Conservation (phyloP, 2,113 vertebrate genomes). For the Smithornis capensis region DNA sequence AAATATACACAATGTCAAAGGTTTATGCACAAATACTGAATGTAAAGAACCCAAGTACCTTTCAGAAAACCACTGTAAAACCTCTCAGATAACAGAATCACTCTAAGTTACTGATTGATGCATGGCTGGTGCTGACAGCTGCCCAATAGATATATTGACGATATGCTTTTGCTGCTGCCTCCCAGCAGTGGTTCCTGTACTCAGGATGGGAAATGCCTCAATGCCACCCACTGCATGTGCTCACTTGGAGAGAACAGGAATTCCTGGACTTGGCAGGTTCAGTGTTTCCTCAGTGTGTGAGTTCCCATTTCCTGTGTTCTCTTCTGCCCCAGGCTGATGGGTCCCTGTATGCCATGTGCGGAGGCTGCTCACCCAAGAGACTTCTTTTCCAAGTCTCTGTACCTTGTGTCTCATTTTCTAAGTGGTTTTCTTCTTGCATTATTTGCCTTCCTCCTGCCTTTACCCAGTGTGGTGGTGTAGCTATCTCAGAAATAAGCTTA, state of each 20-base stretch:
- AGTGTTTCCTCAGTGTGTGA: neutral
- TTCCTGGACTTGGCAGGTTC: neutral
- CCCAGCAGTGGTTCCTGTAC: neutral
- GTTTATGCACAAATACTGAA: neutral
- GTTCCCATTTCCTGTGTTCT: neutral
- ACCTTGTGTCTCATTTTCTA: neutral
- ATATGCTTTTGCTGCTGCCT: neutral
- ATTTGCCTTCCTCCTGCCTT: neutral
- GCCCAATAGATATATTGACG: accelerated
- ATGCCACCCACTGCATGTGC: neutral
- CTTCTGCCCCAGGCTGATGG: neutral
- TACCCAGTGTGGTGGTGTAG: neutral
- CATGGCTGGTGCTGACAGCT: neutral
- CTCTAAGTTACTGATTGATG: neutral
- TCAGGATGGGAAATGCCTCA: neutral
- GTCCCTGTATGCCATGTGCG: too few species aligned
- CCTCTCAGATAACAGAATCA: neutral
- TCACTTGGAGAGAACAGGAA: neutral
- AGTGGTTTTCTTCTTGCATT: neutral
- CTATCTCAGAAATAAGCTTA: neutral
- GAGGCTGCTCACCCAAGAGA: neutral
- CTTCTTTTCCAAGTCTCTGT: neutral
- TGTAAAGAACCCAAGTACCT: neutral
- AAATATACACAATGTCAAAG: neutral
- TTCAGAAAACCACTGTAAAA: neutral